phyloP scores from a whole-genome alignment of 2,797 vertebrate species.

The Tokudaia muenninki region DNA sequence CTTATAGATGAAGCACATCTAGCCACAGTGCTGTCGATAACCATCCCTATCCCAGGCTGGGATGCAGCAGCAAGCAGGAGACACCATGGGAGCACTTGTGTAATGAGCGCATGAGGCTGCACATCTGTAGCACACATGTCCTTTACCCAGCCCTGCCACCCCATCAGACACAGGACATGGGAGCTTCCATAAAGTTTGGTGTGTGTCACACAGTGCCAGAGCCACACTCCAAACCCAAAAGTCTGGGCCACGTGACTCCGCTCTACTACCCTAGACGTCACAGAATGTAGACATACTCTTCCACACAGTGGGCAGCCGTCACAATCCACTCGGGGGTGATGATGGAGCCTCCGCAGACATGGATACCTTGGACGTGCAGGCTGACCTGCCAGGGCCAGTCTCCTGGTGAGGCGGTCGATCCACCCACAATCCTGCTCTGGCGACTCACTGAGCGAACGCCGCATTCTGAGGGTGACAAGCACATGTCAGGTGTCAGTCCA shows the following conservation, averaged over 20 bases:
- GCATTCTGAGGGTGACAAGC: slow-evolving; percentile 82
- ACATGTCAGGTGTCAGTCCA: background rate
- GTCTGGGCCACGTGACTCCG: background rate
- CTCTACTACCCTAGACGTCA: background rate
- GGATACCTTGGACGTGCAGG: slow-evolving; percentile 86
- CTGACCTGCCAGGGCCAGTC: slow-evolving; percentile 95
- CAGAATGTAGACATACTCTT: slow-evolving; percentile 84
- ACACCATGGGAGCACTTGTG: background rate
- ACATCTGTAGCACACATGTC: no score
- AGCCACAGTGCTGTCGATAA: accelerated
- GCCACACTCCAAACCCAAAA: background rate
- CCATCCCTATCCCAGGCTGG: no score
- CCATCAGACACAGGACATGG: background rate
- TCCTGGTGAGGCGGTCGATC: slow-evolving; percentile 81
- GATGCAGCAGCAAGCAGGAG: background rate
- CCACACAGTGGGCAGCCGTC: slow-evolving; percentile 93
- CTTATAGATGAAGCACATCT: background rate
- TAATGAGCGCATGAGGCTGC: background rate
- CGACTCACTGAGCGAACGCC: slow-evolving; percentile 35
- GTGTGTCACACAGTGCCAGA: accelerated
- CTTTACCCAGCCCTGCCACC: background rate
- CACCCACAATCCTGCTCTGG: slow-evolving; percentile 92
- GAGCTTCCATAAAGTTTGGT: accelerated
- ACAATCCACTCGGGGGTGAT: slow-evolving; percentile 92
- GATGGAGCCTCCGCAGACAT: slow-evolving; percentile 92